Base-by-base conservation (phyloP, 1,140 invertebrate species). In the Zaprionus nigranus region DNA sequence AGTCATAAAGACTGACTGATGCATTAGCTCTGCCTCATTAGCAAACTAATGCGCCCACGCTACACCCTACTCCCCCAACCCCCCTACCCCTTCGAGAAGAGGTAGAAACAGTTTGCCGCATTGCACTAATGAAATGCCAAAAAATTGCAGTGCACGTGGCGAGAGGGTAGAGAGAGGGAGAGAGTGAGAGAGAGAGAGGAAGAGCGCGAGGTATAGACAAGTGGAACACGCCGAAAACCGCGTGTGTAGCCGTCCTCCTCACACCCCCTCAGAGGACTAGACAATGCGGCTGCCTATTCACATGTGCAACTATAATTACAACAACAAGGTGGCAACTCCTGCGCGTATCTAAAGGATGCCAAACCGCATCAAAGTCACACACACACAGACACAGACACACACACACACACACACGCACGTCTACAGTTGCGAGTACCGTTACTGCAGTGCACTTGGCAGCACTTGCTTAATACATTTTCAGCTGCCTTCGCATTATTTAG, bases 401-500 rank as follows among this genome's bases (percentile, higher is more conserved):
- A 20, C 40, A 73, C 43, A 57, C 62, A 58, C 54, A 58, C n/a
- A 51, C 38, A 71, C 49, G 51, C 64, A 68, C 80, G 28, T 13
- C 22, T 53, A 49, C 57, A 61, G 26, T 28, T 59, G 38, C 46
- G 63, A 51, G 67, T 74, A 67, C 66, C 38, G 68, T 79, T 73
- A 62, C 66, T 86, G 83, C 83, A 86, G 73, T 87, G 83, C 84
- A 87, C 83, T 76, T 76, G 68, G 69, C 74, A 76, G 74, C 74
- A 76, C 74, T 87, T 81, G 83, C 78, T 75, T 88, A 87, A 87
- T 87, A 88, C 24, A 88, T 88, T 83, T 79, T 75, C 68, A 65
- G 38, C 70, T 64, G 49, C 65, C 62, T 30, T 24, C 38, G 54
- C 59, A 59, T 66, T 72, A 59, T 65, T 72, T 66, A 34, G 40